Evolutionary conservation across 2,113 vertebrate genomes (phyloP), one percentile per base, ranked within the genome.

Genomic region (Indicator indicator): DNA sequence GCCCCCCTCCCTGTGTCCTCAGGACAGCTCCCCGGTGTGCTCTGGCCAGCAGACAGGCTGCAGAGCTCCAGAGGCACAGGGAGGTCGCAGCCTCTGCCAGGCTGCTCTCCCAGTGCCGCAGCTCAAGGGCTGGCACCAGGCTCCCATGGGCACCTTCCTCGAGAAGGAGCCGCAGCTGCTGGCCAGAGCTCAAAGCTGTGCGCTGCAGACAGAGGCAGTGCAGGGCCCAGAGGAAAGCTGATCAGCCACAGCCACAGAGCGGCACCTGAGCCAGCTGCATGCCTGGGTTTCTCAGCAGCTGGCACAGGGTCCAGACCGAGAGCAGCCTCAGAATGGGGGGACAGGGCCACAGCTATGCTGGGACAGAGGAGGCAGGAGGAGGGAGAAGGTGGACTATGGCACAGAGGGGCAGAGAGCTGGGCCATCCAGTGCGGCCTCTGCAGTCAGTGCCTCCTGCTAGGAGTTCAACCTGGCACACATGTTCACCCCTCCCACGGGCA

Each of bases 21-120:
- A 40, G 40, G 40, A 40, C 40, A 40, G 40, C 40, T n/a, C 40
- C 40, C 40, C 11, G 40, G 1, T 3, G 1, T 0, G 0, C 27
- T 19, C 44, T 15, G 24, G 50, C 42, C 73, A 68, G 33, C 2
- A 0, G 16, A 19, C 0, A 0, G 70, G 75, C 60, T 23, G 70
- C 46, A 44, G 24, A 46, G 71, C n/a, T n/a, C 56, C 6, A 7
- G 32, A 11, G n/a, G 40, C 46, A 26, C 38, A 1, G 38, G 20
- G 32, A 60, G 69, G 44, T 1, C 0, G 0, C 59, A 69, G 72
- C 9, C 27, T 10, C 55, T 64, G 28, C 24, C 59, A 33, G 21
- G n/a, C 6, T 38, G 40, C 40, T 40, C 40, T n/a, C n/a, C n/a
- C n/a, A n/a, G n/a, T n/a, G n/a, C n/a, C n/a, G n/a, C n/a, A n/a